Evolutionary conservation across 2,113 vertebrate genomes (phyloP), one percentile per base, ranked within the genome.

Genomic region (Muscicapa adusta): DNA sequence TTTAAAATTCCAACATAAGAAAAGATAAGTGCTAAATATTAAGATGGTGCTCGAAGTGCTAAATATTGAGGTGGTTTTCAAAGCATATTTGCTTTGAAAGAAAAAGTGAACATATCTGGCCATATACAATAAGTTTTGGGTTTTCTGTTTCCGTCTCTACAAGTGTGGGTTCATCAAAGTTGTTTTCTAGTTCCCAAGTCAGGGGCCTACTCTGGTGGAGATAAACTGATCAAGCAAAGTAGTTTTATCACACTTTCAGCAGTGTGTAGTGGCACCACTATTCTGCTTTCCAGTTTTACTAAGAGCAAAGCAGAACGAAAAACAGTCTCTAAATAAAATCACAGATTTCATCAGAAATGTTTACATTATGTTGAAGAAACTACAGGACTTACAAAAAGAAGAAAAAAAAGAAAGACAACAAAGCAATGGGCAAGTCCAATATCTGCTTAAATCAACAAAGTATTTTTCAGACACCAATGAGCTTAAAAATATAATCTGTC

Each of bases 201-300:
- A 58, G 6, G 3, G 1, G 1, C 2, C 22, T 74, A 4, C 19
- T 57, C 26, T n/a, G 62, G 13, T 3, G 0, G 12, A 63, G 9
- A 13, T 3, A 85, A 58, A 72, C 0, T 9, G 11, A 6, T 25
- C 14, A 50, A 58, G 17, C 9, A 36, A 53, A 71, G 31, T 53
- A 28, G 6, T 3, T 66, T 11, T 43, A 1, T 42, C 24, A 43
- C 10, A 14, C 4, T 18, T 16, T 22, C 14, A 1, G 6, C 4
- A 2, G 4, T 14, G n/a, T 8, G 23, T 18, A 75, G 34, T 14
- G 5, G 5, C 28, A 66, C 7, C 10, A 45, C 3, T 48, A 18
- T 53, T 88, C 23, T 79, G 5, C 10, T 71, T 87, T 47, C 8
- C 8, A 51, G 5, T 71, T 71, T 26, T 70, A 17, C 13, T 50